phyloP scores from a whole-genome alignment of 2,888 invertebrate genomes.

The Volucella bombylans region DNA sequence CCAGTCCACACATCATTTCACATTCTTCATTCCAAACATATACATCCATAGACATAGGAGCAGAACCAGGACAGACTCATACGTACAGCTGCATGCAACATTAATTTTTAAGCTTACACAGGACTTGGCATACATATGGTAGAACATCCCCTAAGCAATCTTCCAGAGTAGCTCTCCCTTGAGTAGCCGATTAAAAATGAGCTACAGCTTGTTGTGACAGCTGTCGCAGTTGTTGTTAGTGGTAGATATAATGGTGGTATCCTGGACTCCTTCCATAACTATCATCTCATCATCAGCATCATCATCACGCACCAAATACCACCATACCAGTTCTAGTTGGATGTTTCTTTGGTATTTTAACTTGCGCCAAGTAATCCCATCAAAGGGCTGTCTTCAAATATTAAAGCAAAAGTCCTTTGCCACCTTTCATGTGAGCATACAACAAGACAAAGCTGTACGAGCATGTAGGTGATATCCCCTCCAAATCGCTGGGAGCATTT shows the following conservation, averaged over 20 bases:
- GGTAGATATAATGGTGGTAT: background rate
- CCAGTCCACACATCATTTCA: constrained; percentile 46
- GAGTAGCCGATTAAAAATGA: constrained; percentile 60
- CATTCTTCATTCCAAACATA: background rate
- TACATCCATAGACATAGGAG: too few species aligned
- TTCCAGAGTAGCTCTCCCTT: constrained; percentile 24
- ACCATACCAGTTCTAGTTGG: constrained; percentile 26
- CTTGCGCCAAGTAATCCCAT: background rate
- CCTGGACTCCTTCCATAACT: background rate
- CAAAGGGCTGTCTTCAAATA: constrained; percentile 13
- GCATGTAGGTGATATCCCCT: background rate
- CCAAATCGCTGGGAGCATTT: constrained; percentile 8
- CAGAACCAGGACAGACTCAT: too few species aligned
- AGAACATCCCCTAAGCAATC: constrained; percentile 17
- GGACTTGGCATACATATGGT: constrained; percentile 8
- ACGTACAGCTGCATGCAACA: constrained; percentile 42
- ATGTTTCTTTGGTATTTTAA: constrained; percentile 33
- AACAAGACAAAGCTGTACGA: constrained; percentile 19
- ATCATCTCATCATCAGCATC: constrained; percentile 46
- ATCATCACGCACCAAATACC: constrained; percentile 43
- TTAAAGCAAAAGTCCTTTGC: constrained; percentile 24
- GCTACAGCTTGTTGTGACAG: constrained; percentile 50
- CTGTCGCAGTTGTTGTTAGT: constrained; percentile 38
- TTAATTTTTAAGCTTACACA: constrained; percentile 47
- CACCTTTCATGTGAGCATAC: constrained; percentile 38